Base-by-base conservation (phyloP, 2,113 vertebrate species). In the Neolamprologus fasciatus region DNA sequence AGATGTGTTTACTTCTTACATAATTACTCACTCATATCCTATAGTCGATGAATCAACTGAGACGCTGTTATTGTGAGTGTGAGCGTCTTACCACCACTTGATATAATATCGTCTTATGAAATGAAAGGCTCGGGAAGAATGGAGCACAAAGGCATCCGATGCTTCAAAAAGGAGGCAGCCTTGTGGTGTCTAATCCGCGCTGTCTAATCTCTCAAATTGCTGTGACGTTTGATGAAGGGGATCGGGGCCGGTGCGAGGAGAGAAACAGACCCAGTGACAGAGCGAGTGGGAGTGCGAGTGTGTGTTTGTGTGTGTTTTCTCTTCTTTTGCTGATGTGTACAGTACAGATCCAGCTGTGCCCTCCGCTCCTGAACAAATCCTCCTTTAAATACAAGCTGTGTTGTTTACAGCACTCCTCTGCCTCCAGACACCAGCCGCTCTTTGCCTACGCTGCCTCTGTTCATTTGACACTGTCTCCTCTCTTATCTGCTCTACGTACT, bases 201-300 rank as follows among this genome's bases (percentile, higher is more conserved):
- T 57, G 92, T 94, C 93, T 95, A 95, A 95, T 95, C 95, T 95
- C 93, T 91, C 91, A 95, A 94, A 96, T 94, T 92, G 92, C 93
- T 94, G 94, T 95, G 92, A 95, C 93, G 90, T 93, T 94, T 93
- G 93, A 93, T 94, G 92, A 93, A 91, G 89, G 84, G 89, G 87
- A 90, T 83, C 63, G 61, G 86, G 92, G 92, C 85, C 63, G 86
- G 71, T 84, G 83, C 31, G 78, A 79, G 81, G 71, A 82, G 87
- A 90, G 89, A 86, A 91, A 86, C 63, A 9, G 73, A 83, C 84
- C 89, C 61, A 83, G 92, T 85, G 82, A 83, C 45, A 85, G 81
- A 51, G 21, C 4, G 2, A 66, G 58, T 35, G 79, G 47, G 58
- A 8, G 37, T 33, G 10, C 2, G 37, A 55, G 5, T 66, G 55